A percentile compares a stretch with the other conserved stretches of the same genome.
These are phyloP conservation scores for Chaetura pelagica DNA, from an alignment of 2,113 vertebrate genomes.

Conservation along the genomic window DNA sequence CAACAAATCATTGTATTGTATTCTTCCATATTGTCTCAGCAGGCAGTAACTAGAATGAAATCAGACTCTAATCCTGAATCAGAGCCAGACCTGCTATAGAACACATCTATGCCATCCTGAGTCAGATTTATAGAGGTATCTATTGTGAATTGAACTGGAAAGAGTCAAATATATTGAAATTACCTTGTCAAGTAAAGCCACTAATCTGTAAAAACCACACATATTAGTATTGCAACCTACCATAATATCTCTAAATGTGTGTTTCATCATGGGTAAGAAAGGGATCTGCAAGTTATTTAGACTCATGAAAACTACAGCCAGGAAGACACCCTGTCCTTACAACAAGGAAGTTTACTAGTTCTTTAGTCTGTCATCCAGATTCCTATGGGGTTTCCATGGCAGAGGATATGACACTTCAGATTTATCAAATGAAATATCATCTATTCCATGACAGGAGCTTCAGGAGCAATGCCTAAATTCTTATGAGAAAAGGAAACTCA, in stretches of 20 bases:
- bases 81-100: not conserved
- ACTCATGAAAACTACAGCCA: not conserved
- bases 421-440: not conserved
- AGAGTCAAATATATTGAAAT: not conserved
- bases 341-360: not conserved
- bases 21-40: not conserved
- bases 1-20: not conserved
- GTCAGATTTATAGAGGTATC: not conserved
- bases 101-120: not conserved
- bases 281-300: not conserved
- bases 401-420: not conserved
- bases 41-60: not conserved
- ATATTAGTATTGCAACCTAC: not conserved
- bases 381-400: not conserved
- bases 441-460: not conserved
- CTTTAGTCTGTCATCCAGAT: not conserved
- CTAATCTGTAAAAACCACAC: not conserved
- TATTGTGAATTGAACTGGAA: not conserved
- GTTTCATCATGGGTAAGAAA: not conserved
- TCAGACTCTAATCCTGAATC: not conserved
- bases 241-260: not conserved
- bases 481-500: not conserved
- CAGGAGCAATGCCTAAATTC: not conserved
- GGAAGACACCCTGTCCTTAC: not conserved
- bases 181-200: not conserved